Percentiles rank a stretch among this genome's conserved stretches.
Evolutionary conservation across 2,888 invertebrate genomes (phyloP).

Genomic region (Ceratothoa steindachneri): DNA sequence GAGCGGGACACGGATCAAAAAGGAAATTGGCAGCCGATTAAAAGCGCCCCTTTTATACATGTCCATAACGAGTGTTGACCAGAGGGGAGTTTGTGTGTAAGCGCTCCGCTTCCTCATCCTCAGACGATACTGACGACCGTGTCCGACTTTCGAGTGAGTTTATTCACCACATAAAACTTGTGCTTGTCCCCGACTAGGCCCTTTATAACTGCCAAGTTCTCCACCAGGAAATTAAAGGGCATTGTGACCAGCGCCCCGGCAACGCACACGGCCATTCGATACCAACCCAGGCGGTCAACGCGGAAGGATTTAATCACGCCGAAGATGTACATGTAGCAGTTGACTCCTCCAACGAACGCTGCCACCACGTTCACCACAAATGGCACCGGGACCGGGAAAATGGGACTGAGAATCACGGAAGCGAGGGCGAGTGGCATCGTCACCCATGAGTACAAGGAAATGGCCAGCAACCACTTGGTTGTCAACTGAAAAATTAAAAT

Average conservation of each 20-base stretch:
- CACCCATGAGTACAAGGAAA: slow-evolving; percentile 93
- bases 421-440: slow-evolving; percentile 88
- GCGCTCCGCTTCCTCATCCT: no score
- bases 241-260: slow-evolving; percentile 83
- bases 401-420: slow-evolving; percentile 75
- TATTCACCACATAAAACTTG: slow-evolving; percentile 94
- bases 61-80: not conserved
- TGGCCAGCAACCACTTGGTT: slow-evolving; percentile 64
- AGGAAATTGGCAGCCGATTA: no score
- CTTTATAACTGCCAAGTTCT: slow-evolving; percentile 92
- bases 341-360: slow-evolving; percentile 83
- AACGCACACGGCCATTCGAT: slow-evolving; percentile 73
- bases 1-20: no score
- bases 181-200: slow-evolving; percentile 90
- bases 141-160: slow-evolving; percentile 54
- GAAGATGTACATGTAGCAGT: slow-evolving; percentile 95
- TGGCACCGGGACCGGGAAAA: slow-evolving; percentile 83
- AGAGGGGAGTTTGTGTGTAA: not conserved
- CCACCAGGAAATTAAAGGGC: slow-evolving; percentile 88
- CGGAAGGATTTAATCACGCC: slow-evolving; percentile 96
- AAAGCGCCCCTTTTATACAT: not conserved
- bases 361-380: slow-evolving; percentile 42
- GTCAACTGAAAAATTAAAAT: slow-evolving; percentile 47
- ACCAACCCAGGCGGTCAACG: slow-evolving; percentile 74
- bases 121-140: not conserved